Percentiles rank a stretch among this genome's conserved stretches.
These are phyloP conservation scores for Matsumyia berberina DNA, from an alignment of 2,888 invertebrate species.

Conservation along the genomic window DNA sequence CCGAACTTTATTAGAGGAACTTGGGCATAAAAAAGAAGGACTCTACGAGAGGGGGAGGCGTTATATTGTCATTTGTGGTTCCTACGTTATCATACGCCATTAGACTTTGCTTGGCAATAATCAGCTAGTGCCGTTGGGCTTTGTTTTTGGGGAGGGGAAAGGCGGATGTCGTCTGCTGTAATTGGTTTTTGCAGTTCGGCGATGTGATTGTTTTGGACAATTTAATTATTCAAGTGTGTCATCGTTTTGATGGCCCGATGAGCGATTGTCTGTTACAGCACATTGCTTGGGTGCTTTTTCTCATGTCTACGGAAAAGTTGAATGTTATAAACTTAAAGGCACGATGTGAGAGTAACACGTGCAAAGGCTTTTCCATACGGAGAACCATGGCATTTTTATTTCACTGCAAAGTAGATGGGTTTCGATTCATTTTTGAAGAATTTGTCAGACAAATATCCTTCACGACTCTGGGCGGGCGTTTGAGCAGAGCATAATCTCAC, in stretches of 20 bases:
- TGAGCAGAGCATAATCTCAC: no score
- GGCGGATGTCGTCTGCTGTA: constrained; percentile 40
- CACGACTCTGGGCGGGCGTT: no score
- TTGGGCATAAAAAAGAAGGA: constrained; percentile 12
- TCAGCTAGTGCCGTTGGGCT: constrained; percentile 15
- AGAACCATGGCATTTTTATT: no score
- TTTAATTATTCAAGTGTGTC: constrained; percentile 41
- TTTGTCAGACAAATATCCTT: no score
- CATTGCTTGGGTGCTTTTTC: no score
- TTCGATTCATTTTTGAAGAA: no score
- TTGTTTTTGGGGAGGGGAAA: constrained; percentile 7
- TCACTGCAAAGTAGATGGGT: no score
- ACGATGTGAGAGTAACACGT: no score
- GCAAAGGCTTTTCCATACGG: no score
- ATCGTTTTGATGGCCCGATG: constrained; percentile 14
- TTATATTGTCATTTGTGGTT: constrained; percentile 69
- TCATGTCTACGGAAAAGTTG: no score
- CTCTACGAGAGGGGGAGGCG: constrained; percentile 22
- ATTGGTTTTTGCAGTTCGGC: constrained; percentile 53
- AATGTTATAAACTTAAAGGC: no score
- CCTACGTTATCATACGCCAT: constrained; percentile 60
- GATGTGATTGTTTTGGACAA: constrained; percentile 47
- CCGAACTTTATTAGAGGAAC: constrained; percentile 55
- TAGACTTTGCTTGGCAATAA: constrained; percentile 58
- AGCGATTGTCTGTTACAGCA: no score